Evolutionary conservation across 2,888 invertebrate species (phyloP).

Genomic region (Elmis aenea): DNA sequence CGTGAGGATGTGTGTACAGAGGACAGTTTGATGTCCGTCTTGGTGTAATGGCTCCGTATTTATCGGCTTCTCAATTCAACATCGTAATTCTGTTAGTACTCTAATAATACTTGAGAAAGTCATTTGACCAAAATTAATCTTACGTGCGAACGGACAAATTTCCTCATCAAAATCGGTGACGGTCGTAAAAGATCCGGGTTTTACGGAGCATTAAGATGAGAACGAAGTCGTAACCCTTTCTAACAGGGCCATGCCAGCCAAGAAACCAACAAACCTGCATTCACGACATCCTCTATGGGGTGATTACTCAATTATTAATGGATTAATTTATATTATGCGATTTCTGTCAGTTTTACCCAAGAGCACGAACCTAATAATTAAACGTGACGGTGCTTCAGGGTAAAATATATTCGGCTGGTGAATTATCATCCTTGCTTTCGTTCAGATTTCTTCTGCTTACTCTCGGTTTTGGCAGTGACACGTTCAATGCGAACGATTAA

Average conservation of each 20-base stretch:
- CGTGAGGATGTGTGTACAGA: too few species aligned
- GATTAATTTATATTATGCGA: conserved; percentile 13
- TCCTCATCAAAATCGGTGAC: conserved; percentile 33
- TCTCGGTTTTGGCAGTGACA: too few species aligned
- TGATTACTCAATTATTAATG: conserved; percentile 13
- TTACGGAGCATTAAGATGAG: conserved; percentile 35
- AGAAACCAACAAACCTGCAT: conserved; percentile 10
- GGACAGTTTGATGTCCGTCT: too few species aligned
- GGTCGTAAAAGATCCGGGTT: conserved; percentile 32
- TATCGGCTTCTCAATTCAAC: conserved; percentile 15
- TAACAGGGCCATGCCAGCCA: conserved; percentile 23
- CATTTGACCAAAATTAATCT: conserved; percentile 33
- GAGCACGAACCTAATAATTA: too few species aligned
- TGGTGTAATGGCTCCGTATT: too few species aligned
- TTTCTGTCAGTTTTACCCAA: conserved; percentile 9
- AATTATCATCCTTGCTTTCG: too few species aligned
- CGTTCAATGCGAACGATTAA: too few species aligned
- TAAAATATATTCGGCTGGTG: too few species aligned
- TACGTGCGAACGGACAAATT: conserved; percentile 36
- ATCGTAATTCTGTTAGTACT: conserved; percentile 29
- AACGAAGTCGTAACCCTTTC: conserved; percentile 35
- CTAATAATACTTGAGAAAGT: conserved; percentile 32
- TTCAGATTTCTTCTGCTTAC: too few species aligned
- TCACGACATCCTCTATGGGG: conserved; percentile 10
- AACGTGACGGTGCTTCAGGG: too few species aligned